Evolutionary conservation across 2,113 vertebrate species (phyloP), one percentile per base, ranked within the genome.

Genomic region (Spea multiplicata): DNA sequence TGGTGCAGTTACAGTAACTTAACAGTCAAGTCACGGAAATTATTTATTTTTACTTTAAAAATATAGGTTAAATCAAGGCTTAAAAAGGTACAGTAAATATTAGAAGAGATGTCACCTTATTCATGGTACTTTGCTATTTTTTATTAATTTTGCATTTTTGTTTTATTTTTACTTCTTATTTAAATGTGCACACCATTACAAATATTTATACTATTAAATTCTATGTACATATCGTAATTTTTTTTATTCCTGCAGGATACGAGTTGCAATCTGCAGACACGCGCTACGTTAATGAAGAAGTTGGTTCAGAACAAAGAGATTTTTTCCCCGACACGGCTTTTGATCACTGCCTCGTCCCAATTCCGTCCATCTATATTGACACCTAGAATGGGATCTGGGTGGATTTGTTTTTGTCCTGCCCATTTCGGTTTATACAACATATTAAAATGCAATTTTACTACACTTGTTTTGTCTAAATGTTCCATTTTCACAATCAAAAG

Each of bases 331-430:
- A 94, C 4, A 89, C 95, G 74, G 92, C 92, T 87, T 97, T 97
- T 17, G 96, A 99, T 85, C 96, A 95, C 84, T 94, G 94, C 88
- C 91, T 99, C 87, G 94, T 90, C 86, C 97, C 97, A 88, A 94
- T 98, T 82, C 93, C 96, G 10, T 95, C 96, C 55, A 94, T 99
- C 87, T 98, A 99, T 83, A 95, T 96, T 0, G 96, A 97, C 83
- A 96, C 96, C 87, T 98, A 90, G 93, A 81, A 73, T 78, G 53
- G 45, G 76, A 44, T 52, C n/a, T 30, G 4, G 61, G 17, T 17
- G 9, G 59, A 12, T 12, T 13, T 8, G 8, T 61, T 61, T 61
- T n/a, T 13, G 14, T 13, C 8, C 61, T 8, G 44, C 4, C 17
- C 73, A 6, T 0, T 44, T 16, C 47, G 6, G 5, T 2, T 14